Conservation (phyloP, 2,113 vertebrate genomes). For the Callaeas wilsoni region DNA sequence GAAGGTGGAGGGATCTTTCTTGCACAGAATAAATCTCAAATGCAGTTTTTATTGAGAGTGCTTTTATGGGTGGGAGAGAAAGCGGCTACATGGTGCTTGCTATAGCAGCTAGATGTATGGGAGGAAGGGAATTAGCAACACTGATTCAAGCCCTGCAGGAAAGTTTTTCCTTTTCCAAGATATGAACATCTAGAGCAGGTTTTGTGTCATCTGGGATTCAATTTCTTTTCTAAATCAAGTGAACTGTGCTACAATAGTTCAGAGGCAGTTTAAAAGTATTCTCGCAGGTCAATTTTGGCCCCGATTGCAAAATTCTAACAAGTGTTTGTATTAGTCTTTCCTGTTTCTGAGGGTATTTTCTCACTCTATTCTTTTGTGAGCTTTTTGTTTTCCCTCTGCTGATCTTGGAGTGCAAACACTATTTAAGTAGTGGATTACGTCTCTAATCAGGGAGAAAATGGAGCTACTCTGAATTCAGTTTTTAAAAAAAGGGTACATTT, state of each 20-base stretch:
- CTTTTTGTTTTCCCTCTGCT: background rate
- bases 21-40: background rate
- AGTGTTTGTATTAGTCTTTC: background rate
- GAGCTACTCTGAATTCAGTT: background rate
- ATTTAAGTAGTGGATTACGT: background rate
- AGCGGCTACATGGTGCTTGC: background rate
- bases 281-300: background rate
- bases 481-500: background rate
- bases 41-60: background rate
- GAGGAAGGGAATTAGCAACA: background rate
- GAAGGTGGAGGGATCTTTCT: background rate
- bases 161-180: background rate
- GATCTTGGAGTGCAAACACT: background rate
- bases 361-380: background rate
- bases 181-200: background rate
- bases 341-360: background rate
- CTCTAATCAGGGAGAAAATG: background rate
- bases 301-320: background rate
- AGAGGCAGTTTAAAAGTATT: background rate
- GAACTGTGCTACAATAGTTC: background rate
- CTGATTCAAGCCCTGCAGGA: background rate
- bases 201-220: background rate
- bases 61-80: background rate
- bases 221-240: constrained; percentile 7
- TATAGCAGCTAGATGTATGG: background rate